Evolutionary conservation across 2,888 invertebrate species (phyloP), one percentile per base, ranked within the genome.

Genomic region (Catocala nupta): DNA sequence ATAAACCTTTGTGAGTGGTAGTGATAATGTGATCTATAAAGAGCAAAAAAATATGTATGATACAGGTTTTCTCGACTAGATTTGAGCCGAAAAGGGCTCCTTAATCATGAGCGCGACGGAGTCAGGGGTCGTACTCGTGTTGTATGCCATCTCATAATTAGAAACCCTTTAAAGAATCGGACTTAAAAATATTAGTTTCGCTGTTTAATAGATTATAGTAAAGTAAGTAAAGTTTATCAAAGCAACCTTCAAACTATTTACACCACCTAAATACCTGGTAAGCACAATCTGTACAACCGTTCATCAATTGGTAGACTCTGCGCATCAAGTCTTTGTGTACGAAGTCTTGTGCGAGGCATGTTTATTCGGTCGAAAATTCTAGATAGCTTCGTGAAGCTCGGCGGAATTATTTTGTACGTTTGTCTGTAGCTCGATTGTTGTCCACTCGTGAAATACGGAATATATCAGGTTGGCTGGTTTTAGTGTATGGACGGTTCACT

Each of bases 281-380:
- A 47, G 47, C 47, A 47, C 47, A 47, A 47, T 47, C 16, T 13
- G 16, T 8, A 8, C 47, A 47, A 16, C 16, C 47, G 47, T 47
- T 16, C 47, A 47, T 47, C 16, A 47, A 16, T 47, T 25, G 47
- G 6, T 45, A 45, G 47, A 9, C 47, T 47, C 12, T 11, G 45
- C 16, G 43, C 55, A 48, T 12, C 16, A 33, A 55, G 60, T 59
- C 66, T 65, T 68, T 71, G 68, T 76, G 68, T 66, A 5, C 45
- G 13, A 25, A 73, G 56, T 71, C 69, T 75, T 71, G 61, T 76
- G 65, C 59, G 65, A 60, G 63, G 53, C 60, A 55, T 76, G 71
- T 76, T 75, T 75, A 73, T 73, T 76, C 71, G 65, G 50, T 59
- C 52, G 77, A 64, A 70, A 58, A 73, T 76, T 71, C 57, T 53